A percentile compares a stretch with the other conserved stretches of the same genome.
Evolutionary conservation across 1,140 invertebrate species (phyloP).

Genomic region (Drosophila pectinifera): DNA sequence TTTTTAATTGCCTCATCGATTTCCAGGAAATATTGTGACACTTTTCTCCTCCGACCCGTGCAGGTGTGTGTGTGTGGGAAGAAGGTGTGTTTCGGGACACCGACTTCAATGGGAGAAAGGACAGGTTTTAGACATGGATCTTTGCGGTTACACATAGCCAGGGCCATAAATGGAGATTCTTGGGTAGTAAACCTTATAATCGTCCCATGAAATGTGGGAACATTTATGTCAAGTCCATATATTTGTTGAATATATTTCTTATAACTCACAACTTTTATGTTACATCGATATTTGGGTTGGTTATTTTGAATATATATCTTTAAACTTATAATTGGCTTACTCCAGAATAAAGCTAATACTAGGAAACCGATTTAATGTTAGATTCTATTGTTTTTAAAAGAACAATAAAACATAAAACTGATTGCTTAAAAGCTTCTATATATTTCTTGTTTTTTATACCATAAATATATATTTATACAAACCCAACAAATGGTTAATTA

Average conservation of each 20-base stretch:
- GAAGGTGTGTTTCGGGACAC: constrained; percentile 3
- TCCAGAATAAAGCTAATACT: too few species aligned
- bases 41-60: background rate
- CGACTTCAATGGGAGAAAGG: constrained; percentile 5
- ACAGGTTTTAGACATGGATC: background rate
- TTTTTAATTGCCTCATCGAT: constrained; percentile 73
- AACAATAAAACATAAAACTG: too few species aligned
- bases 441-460: too few species aligned
- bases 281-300: too few species aligned
- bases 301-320: too few species aligned
- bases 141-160: background rate
- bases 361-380: too few species aligned
- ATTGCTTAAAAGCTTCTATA: too few species aligned
- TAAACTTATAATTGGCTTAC: too few species aligned
- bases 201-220: background rate
- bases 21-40: constrained; percentile 75
- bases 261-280: background rate
- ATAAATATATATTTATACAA: too few species aligned
- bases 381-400: too few species aligned
- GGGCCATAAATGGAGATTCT: background rate
- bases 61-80: constrained; percentile 13
- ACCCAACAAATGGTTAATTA: too few species aligned
- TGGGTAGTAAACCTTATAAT: background rate
- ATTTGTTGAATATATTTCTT: too few species aligned
- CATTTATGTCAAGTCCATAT: background rate